Evolutionary conservation across 1,140 invertebrate species (phyloP), one percentile per base, ranked within the genome.

Genomic region (Popillia japonica): DNA sequence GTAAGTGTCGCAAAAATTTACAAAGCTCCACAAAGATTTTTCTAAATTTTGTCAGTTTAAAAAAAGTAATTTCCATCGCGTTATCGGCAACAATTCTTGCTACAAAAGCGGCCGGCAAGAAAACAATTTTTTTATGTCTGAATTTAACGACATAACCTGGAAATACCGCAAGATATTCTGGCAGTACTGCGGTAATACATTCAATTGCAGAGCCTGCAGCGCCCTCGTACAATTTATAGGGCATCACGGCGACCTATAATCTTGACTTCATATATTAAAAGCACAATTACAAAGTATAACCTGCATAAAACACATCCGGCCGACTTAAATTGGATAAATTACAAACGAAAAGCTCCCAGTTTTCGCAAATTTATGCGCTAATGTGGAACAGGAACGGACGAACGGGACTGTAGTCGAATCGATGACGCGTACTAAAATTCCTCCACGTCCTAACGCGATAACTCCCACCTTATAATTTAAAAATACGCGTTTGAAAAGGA

Each of bases 321-420:
- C 61, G 61, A 74, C 72, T 74, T 74, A 74, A 74, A 74, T 74
- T 74, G 72, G 72, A 74, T 74, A 74, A 74, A 74, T 74, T 74
- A 74, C 34, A 74, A 74, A 42, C 72, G 72, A 40, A 74, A 42
- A 74, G 40, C 64, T 74, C 22, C 61, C 61, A 7, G 61, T 27
- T 40, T 20, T 74, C 41, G n/a, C n/a, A 17, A 40, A 74, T 41
- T 74, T 74, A 41, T 42, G 34, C 72, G 6, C 72, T 34, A 74
- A 74, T 41, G 20, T 44, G 27, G 27, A 7, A 17, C 6, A 34
- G 17, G 48, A 6, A 17, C 14, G 14, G 48, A 6, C 14, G 6
- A n/a, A 17, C 11, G 6, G 48, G 48, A 55, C 48, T 17, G 48
- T 17, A 55, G 48, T 14, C 11, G 48, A 17, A 55, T 55, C 48